Evolutionary conservation across 2,113 vertebrate genomes (phyloP).

Genomic region (Varanus salvator): DNA sequence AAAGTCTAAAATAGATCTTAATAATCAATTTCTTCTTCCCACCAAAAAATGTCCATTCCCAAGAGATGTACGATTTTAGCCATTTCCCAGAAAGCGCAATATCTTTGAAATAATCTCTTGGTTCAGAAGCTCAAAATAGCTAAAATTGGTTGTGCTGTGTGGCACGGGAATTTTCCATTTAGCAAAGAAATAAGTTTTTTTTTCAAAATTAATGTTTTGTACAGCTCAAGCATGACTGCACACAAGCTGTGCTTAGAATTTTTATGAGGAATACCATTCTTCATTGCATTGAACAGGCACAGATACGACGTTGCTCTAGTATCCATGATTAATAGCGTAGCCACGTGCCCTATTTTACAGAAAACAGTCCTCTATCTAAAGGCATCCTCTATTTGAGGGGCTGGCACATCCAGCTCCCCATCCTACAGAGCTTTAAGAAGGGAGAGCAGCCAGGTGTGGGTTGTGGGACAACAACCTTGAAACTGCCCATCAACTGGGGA

Average conservation of each 20-base stretch:
- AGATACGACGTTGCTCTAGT: not conserved
- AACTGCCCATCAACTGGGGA: not conserved
- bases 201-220: not conserved
- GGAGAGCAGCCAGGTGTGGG: not conserved
- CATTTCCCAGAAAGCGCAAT: conserved; percentile 27
- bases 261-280: not conserved
- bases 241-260: not conserved
- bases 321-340: not conserved
- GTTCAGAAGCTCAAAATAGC: conserved; percentile 34
- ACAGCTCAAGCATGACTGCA: conserved; percentile 10
- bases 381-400: not conserved
- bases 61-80: not conserved
- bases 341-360: not conserved
- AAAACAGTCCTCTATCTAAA: not conserved
- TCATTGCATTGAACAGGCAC: not conserved
- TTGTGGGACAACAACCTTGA: not conserved
- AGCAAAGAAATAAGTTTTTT: not conserved
- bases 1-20: not conserved
- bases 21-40: not conserved
- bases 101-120: conserved; percentile 53
- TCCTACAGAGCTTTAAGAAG: not conserved
- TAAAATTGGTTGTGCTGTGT: too few species aligned
- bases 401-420: not conserved
- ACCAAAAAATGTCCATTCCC: conserved; percentile 3
- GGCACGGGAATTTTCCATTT: not conserved